Conservation (phyloP, 1,140 invertebrate species). For the Druon quercuslanigerum region DNA sequence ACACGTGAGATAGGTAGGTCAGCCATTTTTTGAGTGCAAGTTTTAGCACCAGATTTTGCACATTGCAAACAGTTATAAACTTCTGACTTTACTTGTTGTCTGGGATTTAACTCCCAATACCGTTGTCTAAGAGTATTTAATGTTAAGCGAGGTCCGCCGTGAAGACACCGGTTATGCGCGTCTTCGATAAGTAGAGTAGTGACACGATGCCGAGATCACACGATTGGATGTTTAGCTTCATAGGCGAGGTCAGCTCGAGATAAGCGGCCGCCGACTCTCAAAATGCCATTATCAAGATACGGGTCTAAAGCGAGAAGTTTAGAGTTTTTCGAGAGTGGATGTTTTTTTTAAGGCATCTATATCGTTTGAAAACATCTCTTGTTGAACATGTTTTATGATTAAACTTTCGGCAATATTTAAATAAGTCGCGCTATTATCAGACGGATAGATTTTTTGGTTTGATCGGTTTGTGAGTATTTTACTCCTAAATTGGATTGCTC, state of each 20-base stretch:
- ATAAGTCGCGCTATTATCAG: no score
- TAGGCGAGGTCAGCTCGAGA: background rate
- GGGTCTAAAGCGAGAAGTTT: no score
- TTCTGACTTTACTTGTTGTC: constrained; percentile 33
- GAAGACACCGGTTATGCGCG: constrained; percentile 31
- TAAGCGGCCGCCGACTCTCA: background rate
- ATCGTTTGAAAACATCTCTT: no score
- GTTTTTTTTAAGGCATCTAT: no score
- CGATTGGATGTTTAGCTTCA: background rate
- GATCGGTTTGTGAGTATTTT: no score
- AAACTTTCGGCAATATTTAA: no score
- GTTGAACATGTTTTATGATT: no score
- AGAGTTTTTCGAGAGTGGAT: no score
- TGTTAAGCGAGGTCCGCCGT: constrained; percentile 30
- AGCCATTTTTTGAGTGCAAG: constrained; percentile 25
- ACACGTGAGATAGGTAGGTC: constrained; percentile 4
- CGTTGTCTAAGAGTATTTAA: constrained; percentile 29
- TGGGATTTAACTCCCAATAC: constrained; percentile 38
- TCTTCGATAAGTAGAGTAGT: background rate
- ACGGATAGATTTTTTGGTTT: no score
- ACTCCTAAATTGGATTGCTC: no score
- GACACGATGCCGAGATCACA: background rate
- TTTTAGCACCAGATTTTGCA: background rate
- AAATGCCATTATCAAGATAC: no score
- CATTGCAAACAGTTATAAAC: constrained; percentile 36